Conservation (phyloP, 2,113 vertebrate species). For the Theropithecus gelada region DNA sequence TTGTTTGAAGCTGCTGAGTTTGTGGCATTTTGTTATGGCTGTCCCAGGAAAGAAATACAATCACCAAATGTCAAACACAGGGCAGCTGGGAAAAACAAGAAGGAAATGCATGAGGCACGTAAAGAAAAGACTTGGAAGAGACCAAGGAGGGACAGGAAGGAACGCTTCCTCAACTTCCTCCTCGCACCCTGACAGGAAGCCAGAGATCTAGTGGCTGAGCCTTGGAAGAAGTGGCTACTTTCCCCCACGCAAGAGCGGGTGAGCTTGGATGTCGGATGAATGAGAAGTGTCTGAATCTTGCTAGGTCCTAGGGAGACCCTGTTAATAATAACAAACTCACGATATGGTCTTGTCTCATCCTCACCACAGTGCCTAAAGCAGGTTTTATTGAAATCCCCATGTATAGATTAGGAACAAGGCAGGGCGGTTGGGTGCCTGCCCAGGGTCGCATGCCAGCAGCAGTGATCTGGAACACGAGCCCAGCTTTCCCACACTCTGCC, state of each 20-base stretch:
- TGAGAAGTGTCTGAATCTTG: neutral
- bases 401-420: neutral
- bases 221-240: accelerated
- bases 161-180: neutral
- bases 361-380: neutral
- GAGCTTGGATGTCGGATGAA: neutral
- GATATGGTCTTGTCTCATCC: neutral
- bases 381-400: neutral
- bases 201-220: neutral
- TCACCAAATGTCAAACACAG: neutral
- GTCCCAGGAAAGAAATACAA: neutral
- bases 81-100: neutral
- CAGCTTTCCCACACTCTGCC: neutral
- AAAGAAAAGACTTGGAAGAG: neutral
- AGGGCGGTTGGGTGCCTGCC: neutral
- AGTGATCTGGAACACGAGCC: neutral
- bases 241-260: accelerated
- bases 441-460: neutral
- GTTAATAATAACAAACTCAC: neutral
- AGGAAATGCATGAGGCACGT: neutral
- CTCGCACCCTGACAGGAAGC: neutral
- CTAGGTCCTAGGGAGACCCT: neutral
- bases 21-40: neutral
- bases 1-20: neutral
- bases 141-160: neutral